A percentile compares a stretch with the other conserved stretches of the same genome.
phyloP scores from a whole-genome alignment of 2,797 vertebrate species.

The Mallotus villosus region DNA sequence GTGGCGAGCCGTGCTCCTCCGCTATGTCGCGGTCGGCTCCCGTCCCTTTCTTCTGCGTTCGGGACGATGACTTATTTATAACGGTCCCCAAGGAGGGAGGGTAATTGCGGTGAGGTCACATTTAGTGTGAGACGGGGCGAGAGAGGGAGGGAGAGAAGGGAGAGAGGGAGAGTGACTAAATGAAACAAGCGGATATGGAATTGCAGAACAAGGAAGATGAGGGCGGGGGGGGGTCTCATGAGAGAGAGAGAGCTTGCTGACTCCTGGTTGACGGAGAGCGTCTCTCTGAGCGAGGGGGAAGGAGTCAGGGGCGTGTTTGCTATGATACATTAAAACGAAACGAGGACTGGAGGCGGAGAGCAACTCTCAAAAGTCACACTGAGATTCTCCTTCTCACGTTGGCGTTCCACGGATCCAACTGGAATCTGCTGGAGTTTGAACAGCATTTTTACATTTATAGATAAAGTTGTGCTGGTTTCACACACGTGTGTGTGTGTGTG shows the following conservation, averaged over 20 bases:
- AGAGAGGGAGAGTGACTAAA: slow-evolving; percentile 7
- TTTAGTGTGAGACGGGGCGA: background rate
- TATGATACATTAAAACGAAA: background rate
- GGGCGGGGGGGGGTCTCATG: background rate
- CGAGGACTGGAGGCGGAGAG: background rate
- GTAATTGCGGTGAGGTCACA: slow-evolving; percentile 37
- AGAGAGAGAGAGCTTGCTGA: background rate
- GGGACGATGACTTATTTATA: slow-evolving; percentile 39
- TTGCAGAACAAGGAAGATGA: slow-evolving; percentile 3
- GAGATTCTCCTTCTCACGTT: background rate
- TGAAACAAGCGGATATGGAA: background rate
- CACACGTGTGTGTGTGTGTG: too few relatives aligned
- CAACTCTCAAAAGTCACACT: background rate
- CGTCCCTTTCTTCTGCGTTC: slow-evolving; percentile 4
- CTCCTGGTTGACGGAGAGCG: slow-evolving; percentile 5
- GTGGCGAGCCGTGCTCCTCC: too few relatives aligned
- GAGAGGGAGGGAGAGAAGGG: background rate
- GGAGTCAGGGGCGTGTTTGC: background rate
- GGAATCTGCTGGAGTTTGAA: too few relatives aligned
- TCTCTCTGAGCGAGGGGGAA: background rate
- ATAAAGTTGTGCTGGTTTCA: background rate
- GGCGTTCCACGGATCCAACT: background rate
- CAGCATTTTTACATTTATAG: too few relatives aligned
- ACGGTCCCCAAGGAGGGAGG: slow-evolving; percentile 39
- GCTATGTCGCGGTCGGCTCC: background rate